phyloP scores from a whole-genome alignment of 2,113 vertebrate species.

The Poeciliopsis prolifica region DNA sequence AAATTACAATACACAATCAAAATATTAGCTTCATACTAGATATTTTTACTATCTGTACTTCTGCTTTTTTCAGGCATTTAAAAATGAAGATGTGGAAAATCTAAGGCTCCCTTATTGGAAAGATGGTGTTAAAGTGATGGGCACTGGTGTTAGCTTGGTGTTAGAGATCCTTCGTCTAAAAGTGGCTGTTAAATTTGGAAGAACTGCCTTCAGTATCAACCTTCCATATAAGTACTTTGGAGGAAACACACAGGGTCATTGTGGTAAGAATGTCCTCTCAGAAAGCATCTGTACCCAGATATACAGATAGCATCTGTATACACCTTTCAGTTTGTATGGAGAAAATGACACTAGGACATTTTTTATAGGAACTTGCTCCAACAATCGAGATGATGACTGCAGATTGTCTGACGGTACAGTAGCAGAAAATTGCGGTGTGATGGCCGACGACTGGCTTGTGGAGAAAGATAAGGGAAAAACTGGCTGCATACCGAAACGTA shows the following conservation, averaged over 20 bases:
- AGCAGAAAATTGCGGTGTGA: conserved; percentile 78
- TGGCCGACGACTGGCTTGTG: conserved; percentile 87
- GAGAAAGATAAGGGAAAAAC: conserved; percentile 78
- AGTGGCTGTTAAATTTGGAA: conserved; percentile 84
- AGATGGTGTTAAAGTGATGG: conserved; percentile 77
- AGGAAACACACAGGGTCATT: conserved; percentile 92
- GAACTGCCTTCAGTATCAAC: conserved; percentile 84
- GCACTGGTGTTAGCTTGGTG: conserved; percentile 81
- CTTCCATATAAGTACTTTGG: conserved; percentile 85
- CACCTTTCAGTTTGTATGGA: no score
- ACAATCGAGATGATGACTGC: conserved; percentile 87
- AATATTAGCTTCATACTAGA: no score
- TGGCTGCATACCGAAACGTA: conserved; percentile 72
- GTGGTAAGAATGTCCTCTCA: conserved; percentile 80
- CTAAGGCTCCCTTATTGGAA: conserved; percentile 64
- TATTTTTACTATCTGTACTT: conserved; percentile 4
- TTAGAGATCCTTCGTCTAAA: conserved; percentile 81
- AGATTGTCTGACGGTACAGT: conserved; percentile 80
- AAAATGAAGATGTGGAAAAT: conserved; percentile 7
- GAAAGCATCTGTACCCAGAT: neutral
- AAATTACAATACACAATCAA: neutral
- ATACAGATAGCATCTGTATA: neutral
- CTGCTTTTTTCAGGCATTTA: conserved; percentile 54
- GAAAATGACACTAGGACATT: conserved; percentile 1
- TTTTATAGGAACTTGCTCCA: conserved; percentile 89